Percentiles rank a stretch among this genome's conserved stretches.
These are phyloP conservation scores for Sterna hirundo DNA, from an alignment of 2,113 vertebrate genomes.

Conservation along the genomic window DNA sequence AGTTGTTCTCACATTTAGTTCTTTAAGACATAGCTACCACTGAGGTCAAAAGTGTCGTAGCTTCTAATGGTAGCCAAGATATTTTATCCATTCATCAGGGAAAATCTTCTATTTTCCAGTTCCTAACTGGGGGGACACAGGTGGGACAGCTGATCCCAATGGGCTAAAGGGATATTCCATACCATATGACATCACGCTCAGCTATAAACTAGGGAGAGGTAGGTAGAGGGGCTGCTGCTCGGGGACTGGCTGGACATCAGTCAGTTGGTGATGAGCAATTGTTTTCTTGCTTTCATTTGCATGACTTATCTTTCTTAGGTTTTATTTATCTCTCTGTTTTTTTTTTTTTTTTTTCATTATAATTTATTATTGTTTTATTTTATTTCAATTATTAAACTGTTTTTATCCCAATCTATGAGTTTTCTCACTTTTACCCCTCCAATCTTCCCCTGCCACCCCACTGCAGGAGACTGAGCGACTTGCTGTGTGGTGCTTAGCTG, in stretches of 20 bases:
- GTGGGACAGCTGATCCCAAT: not conserved
- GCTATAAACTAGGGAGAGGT: not conserved
- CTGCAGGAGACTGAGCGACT: accelerated
- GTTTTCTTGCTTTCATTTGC: not conserved
- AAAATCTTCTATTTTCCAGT: not conserved
- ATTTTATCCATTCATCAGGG: not conserved
- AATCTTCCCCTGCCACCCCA: not conserved
- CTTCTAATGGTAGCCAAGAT: not conserved
- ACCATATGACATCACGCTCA: not conserved
- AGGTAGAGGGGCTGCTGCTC: accelerated
- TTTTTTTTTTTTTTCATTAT: not conserved
- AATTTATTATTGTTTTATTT: not conserved
- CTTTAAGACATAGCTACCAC: not conserved
- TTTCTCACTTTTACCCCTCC: not conserved
- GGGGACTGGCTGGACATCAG: accelerated
- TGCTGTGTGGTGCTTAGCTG: not conserved
- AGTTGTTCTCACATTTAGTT: not conserved
- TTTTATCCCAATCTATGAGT: not conserved
- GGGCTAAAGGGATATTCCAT: not conserved
- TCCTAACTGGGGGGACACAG: not conserved
- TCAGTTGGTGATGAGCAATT: not conserved
- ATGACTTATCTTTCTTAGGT: not conserved
- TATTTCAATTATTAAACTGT: not conserved
- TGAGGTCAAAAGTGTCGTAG: not conserved
- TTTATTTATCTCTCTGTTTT: not conserved